Evolutionary conservation across 2,797 vertebrate species (phyloP), one percentile per base, ranked within the genome.

Genomic region (Amazonetta brasiliensis): DNA sequence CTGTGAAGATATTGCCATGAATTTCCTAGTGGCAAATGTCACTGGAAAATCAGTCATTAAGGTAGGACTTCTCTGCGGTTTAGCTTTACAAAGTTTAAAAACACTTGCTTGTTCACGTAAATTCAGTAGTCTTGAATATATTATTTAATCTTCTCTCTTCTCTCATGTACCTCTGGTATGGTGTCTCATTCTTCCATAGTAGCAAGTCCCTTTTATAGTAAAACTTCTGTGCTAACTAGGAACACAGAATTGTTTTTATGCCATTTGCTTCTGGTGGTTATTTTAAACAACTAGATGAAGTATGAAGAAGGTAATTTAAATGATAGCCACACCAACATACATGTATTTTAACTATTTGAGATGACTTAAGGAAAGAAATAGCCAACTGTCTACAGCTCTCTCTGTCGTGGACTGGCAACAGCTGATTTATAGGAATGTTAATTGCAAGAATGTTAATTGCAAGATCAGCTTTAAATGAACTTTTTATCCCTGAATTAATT

Each of bases 1-100:
- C 97, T 99, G 99, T 94, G 99, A 99, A 97, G 99, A 99, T 90
- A 99, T 99, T 68, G 99, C 99, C 86, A 99, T 99, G 99, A 99
- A 99, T 97, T 99, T 99, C 96, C 98, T 99, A 37, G 99, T 99
- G 89, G 99, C 99, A 17, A 99, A 99, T 92, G 98, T 99, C 96
- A 99, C 99, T 5, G 99, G 99, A 83, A 99, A 99, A 97, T 99
- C 99, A 3, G 99, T 99, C 80, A 99, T 99, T 97, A 99, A 99
- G 99, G 99, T 99, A 97, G 79, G 96, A 25, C 35, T 60, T 75
- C 23, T 50, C 48, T 46, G 7, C 37, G 41, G 12, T 55, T 85
- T 31, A 72, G 44, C 26, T 77, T 91, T 46, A 30, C 8, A 13
- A 1, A 33, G 41, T n/a, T n/a, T 13, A 31, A 71, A 91, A 58